Base-by-base conservation (phyloP, 2,113 vertebrate genomes). In the Sylvilagus bachmani region DNA sequence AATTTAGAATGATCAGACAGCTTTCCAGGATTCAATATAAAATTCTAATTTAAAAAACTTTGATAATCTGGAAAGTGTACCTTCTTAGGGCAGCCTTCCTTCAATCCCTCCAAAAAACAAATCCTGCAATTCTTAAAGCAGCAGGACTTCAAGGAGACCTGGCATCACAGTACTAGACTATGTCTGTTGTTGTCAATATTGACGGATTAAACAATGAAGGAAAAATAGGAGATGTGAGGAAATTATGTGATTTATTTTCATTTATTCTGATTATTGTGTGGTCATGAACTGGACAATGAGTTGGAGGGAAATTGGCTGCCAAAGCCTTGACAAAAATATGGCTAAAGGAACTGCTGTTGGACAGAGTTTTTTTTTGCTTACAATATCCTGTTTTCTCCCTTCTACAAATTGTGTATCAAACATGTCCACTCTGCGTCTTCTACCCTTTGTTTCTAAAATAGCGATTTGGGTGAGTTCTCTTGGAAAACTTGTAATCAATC, bases 1-100 rank as follows among this genome's bases (percentile, higher is more conserved):
- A 58, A 80, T 80, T 74, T 83, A 62, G 86, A 67, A 84, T 73
- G 44, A 69, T 53, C 36, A 55, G 49, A 33, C 62, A 78, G 61
- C 55, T 91, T 94, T 14, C 71, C 84, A 69, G 6, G 70, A 80
- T 75, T 55, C 62, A 49, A 49, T 82, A 51, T 33, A 55, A 31
- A 93, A 89, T 70, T 87, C 86, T n/a, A 22, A n/a, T 83, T 80
- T 91, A 17, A 71, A 81, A 95, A 88, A 61, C 10, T 66, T 33
- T 21, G 44, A 79, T 89, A 94, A 92, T 81, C 92, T 96, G 77
- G 91, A 86, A 93, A 95, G 69, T 29, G 79, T 91, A 71, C 49
- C 36, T 86, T 94, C 21, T 93, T 36, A 86, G 93, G 53, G 6
- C 12, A 87, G 24, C 17, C 38, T 21, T 88, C 67, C 21, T 62